Base-by-base conservation (phyloP, 2,888 invertebrate species). In the Diplolepis rosae region DNA sequence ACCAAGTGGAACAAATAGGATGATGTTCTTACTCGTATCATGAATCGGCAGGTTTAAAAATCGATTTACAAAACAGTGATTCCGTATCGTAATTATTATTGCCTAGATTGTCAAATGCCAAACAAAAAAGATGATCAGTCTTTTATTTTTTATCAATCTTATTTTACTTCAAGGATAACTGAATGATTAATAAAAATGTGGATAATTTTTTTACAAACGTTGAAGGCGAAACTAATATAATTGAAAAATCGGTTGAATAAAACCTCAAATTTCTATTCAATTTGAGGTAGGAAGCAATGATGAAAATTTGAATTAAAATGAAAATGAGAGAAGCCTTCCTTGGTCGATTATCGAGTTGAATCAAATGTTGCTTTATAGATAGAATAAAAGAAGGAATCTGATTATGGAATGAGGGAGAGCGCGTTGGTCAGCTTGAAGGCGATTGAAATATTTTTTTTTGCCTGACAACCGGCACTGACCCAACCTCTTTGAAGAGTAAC, bases 371-470 rank as follows among this genome's bases (percentile, higher is more conserved):
- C 56, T 61, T 35, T 24, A 39, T 6, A 50, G 48, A 50, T 18
- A 61, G 56, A 56, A 56, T 56, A 56, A 56, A 35, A 35, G 56
- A 35, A 45, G 7, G 42, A 45, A 39, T 61, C 61, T 61, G 61
- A 61, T 61, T 61, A 35, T 5, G 54, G 32, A 32, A 18, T 30
- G 30, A 30, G 48, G 35, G 52, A 50, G 45, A 45, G 30, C 28
- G 22, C 54, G 32, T 67, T 32, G 66, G 67, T 65, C 66, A 32
- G 54, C 65, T 68, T 65, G 56, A 75, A 69, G 68, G 68, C 72
- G 81, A 83, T 82, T 77, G 79, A 81, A 83, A 82, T 82, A 81
- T 80, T 79, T 76, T 73, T 61, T 73, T 66, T 79, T 68, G 68
- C 56, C 76, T 72, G 80, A 79, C 80, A 77, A 61, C 39, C 56